Percentiles rank a stretch among this genome's conserved stretches.
Conservation (phyloP, 1,140 invertebrate species). For the Armadillidium nasatum region DNA sequence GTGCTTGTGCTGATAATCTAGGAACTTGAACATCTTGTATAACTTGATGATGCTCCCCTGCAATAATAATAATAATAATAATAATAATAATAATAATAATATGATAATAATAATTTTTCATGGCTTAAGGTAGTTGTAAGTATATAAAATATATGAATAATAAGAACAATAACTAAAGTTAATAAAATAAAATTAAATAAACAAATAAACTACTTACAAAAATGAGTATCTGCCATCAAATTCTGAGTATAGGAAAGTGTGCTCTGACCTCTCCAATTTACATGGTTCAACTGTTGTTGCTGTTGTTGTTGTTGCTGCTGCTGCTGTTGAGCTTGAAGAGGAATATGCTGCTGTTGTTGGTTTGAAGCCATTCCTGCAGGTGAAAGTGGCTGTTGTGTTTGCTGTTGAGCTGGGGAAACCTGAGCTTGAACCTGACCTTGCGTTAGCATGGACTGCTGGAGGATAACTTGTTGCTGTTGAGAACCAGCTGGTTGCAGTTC, state of each 20-base stretch:
- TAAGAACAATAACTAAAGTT: neutral
- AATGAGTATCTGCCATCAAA: slow-evolving; percentile 61
- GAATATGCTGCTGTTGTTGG: slow-evolving; percentile 21
- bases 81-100: slow-evolving; percentile 45
- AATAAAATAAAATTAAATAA: neutral
- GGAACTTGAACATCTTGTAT: slow-evolving; percentile 44
- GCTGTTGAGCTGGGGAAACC: neutral
- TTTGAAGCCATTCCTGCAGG: neutral
- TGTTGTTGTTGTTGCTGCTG: too few species aligned
- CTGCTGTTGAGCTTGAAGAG: slow-evolving; percentile 25
- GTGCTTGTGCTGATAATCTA: slow-evolving; percentile 67
- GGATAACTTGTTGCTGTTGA: neutral
- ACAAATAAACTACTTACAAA: slow-evolving; percentile 24
- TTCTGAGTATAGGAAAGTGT: slow-evolving; percentile 89
- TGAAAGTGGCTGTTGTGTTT: neutral
- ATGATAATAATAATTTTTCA: too few species aligned
- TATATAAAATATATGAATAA: slow-evolving; percentile 45
- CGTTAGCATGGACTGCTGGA: neutral
- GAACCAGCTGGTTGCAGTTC: neutral
- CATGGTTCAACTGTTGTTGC: slow-evolving; percentile 29
- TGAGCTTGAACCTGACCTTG: neutral
- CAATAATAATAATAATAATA: slow-evolving; percentile 21
- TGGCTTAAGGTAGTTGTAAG: too few species aligned
- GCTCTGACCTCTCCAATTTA: slow-evolving; percentile 60
- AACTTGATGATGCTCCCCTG: slow-evolving; percentile 47